Evolutionary conservation across 2,888 invertebrate genomes (phyloP).

Genomic region (Unio pictorum): DNA sequence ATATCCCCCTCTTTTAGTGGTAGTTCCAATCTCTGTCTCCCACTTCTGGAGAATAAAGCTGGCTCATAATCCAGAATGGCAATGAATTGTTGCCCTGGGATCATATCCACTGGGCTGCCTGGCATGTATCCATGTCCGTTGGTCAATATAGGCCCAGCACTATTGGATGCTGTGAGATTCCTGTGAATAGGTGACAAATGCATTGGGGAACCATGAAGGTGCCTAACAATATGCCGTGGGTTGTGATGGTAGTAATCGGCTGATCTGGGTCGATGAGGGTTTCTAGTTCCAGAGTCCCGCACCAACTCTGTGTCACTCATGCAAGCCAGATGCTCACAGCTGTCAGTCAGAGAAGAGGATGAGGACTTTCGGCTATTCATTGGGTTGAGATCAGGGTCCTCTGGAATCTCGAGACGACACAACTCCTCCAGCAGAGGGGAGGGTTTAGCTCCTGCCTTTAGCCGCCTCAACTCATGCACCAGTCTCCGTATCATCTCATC

Average conservation of each 20-base stretch:
- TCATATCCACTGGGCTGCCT: background rate
- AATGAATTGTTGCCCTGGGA: constrained; percentile 28
- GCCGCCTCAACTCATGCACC: constrained; percentile 44
- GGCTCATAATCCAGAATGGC: constrained; percentile 64
- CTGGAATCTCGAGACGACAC: constrained; percentile 34
- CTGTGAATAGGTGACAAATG: constrained; percentile 3
- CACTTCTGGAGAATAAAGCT: constrained; percentile 55
- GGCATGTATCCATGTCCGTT: constrained; percentile 4
- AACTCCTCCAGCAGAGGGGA: constrained; percentile 53
- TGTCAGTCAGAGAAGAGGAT: constrained; percentile 42
- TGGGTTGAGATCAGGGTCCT: constrained; percentile 49
- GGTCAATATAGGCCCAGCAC: constrained; percentile 3
- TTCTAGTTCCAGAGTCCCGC: constrained; percentile 18
- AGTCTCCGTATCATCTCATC: constrained; percentile 58
- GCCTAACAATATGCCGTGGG: background rate
- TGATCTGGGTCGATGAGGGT: constrained; percentile 24
- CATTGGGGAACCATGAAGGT: background rate
- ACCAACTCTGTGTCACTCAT: constrained; percentile 35
- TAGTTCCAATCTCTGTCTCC: constrained; percentile 55
- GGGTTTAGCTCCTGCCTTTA: constrained; percentile 45
- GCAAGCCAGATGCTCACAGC: constrained; percentile 27
- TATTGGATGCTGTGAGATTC: constrained; percentile 15
- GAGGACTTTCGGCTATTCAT: constrained; percentile 36
- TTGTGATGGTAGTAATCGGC: constrained; percentile 26
- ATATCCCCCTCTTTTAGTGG: constrained; percentile 61